These are phyloP conservation scores for Mormyrus proboscirostris DNA, from an alignment of 2,797 vertebrate species.

Conservation along the genomic window DNA sequence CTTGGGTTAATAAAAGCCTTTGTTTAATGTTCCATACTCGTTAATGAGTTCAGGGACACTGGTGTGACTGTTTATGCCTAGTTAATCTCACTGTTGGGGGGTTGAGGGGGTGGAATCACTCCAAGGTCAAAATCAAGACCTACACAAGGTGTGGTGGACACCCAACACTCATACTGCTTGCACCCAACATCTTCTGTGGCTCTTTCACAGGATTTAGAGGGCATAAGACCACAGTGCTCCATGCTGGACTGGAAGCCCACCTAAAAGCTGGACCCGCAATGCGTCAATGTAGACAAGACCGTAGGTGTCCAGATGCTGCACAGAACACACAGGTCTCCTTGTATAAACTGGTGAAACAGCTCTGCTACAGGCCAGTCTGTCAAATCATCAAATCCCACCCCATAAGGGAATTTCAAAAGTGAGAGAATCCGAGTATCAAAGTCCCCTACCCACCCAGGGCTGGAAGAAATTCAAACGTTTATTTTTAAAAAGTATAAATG, in stretches of 20 bases:
- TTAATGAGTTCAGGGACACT: conserved; percentile 2
- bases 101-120: background rate
- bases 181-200: background rate
- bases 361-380: background rate
- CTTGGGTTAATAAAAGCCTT: background rate
- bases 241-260: background rate
- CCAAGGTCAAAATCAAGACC: background rate
- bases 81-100: background rate
- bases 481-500: background rate
- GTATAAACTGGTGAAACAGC: background rate
- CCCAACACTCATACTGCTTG: background rate
- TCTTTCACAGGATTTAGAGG: background rate
- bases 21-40: background rate
- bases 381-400: background rate
- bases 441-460: background rate
- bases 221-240: background rate
- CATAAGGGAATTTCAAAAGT: background rate
- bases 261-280: background rate
- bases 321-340: background rate
- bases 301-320: background rate
- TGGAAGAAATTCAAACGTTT: background rate
- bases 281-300: background rate
- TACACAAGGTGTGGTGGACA: background rate
- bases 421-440: background rate
- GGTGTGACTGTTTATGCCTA: background rate